Evolutionary conservation across 2,113 vertebrate species (phyloP).

Genomic region (Dunckerocampus dactyliophorus): DNA sequence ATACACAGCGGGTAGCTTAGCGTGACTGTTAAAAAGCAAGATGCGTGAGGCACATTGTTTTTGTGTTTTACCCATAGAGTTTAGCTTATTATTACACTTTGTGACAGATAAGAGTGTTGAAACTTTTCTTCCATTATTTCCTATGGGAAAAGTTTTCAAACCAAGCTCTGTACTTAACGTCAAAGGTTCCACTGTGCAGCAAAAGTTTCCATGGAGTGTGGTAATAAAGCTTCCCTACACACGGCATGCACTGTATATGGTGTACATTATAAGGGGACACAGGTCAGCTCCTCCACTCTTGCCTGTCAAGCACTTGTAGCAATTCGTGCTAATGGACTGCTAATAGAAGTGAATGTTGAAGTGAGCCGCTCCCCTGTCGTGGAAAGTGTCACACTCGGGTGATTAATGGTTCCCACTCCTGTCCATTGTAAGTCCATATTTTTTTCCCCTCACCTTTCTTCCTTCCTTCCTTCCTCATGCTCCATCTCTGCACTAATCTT

Average conservation of each 20-base stretch:
- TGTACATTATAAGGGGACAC: constrained; percentile 51
- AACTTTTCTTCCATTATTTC: no score
- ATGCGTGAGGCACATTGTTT: no score
- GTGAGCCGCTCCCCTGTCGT: constrained; percentile 65
- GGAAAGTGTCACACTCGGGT: constrained; percentile 63
- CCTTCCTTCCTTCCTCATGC: constrained; percentile 9
- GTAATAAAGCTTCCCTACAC: background rate
- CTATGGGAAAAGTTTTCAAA: no score
- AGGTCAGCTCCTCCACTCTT: constrained; percentile 55
- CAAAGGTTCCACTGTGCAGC: background rate
- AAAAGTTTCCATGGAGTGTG: background rate
- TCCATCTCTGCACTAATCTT: constrained; percentile 23
- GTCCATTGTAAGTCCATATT: constrained; percentile 40
- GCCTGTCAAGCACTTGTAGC: constrained; percentile 66
- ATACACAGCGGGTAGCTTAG: no score
- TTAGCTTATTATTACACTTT: no score
- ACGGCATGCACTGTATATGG: constrained; percentile 1
- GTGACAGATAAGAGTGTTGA: no score
- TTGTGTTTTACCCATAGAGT: no score
- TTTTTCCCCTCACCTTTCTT: constrained; percentile 24
- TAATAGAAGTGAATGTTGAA: constrained; percentile 73
- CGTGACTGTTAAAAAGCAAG: no score
- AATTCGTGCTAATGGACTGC: constrained; percentile 77
- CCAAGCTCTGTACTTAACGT: no score
- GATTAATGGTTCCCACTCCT: constrained; percentile 72